These are phyloP conservation scores for Nomada fabriciana DNA, from an alignment of 2,888 invertebrate genomes.

Conservation along the genomic window DNA sequence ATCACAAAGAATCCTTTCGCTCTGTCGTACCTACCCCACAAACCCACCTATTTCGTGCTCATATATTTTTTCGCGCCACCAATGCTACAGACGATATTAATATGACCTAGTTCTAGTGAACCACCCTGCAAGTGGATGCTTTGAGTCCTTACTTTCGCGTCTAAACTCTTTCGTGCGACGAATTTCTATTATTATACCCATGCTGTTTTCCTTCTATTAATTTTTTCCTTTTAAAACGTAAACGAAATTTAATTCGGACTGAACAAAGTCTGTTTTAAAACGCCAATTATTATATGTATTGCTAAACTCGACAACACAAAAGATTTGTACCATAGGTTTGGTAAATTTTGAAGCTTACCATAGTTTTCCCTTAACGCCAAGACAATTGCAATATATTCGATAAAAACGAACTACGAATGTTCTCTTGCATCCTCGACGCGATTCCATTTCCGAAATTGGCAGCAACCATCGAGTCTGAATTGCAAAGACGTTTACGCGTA, in stretches of 20 bases:
- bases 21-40: too few species aligned
- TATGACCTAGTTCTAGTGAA: slow-evolving; percentile 13
- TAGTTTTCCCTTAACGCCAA: too few species aligned
- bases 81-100: slow-evolving; percentile 8
- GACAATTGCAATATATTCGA: too few species aligned
- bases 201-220: neutral
- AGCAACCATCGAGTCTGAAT: neutral
- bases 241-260: neutral
- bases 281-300: neutral
- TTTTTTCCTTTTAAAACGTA: neutral
- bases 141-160: neutral
- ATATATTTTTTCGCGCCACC: slow-evolving; percentile 7
- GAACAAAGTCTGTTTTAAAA: neutral
- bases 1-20: too few species aligned
- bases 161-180: neutral
- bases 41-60: neutral
- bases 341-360: too few species aligned
- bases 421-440: neutral
- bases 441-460: neutral
- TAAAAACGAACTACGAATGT: too few species aligned
- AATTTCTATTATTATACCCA: neutral
- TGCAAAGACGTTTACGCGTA: neutral
- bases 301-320: too few species aligned
- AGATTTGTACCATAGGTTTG: too few species aligned
- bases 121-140: neutral